Percentiles rank a stretch among this genome's conserved stretches.
Conservation (phyloP, 1,140 invertebrate species). For the Lutraria rhynchaena region DNA sequence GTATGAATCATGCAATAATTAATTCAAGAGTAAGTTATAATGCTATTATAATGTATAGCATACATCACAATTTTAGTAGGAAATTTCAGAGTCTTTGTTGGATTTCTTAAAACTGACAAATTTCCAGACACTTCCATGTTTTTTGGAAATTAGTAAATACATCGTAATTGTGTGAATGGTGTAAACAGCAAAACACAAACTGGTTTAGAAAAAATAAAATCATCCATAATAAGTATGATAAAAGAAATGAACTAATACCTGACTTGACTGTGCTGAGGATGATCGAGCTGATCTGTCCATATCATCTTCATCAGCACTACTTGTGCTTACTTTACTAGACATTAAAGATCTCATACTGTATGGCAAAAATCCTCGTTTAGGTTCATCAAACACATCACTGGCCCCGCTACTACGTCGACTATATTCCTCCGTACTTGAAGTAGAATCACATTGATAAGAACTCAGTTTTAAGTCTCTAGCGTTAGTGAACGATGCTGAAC, state of each 20-base stretch:
- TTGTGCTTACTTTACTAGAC: slow-evolving; percentile 64
- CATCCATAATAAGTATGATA: background rate
- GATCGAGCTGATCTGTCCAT: slow-evolving; percentile 55
- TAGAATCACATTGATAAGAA: slow-evolving; percentile 61
- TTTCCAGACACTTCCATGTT: too few relatives aligned
- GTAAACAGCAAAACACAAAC: too few relatives aligned
- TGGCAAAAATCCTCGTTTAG: slow-evolving; percentile 65
- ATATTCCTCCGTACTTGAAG: slow-evolving; percentile 72
- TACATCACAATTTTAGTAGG: too few relatives aligned
- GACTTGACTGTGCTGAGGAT: slow-evolving; percentile 63
- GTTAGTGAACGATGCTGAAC: slow-evolving; percentile 77
- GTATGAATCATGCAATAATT: too few relatives aligned
- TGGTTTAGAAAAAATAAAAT: background rate
- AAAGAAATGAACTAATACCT: slow-evolving; percentile 65
- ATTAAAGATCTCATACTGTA: slow-evolving; percentile 61
- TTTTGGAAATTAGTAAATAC: too few relatives aligned
- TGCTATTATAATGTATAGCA: too few relatives aligned
- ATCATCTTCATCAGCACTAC: slow-evolving; percentile 76
- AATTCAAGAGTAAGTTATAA: too few relatives aligned
- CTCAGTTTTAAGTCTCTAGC: slow-evolving; percentile 63
- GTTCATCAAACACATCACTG: slow-evolving; percentile 63
- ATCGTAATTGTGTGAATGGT: too few relatives aligned
- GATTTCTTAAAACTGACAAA: too few relatives aligned
- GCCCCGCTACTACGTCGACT: slow-evolving; percentile 63
- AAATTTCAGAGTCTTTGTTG: too few relatives aligned